Percentiles rank a stretch among this genome's conserved stretches.
Conservation (phyloP, 92 coral and sea anemone species). For the Palythoa caribaeorum region DNA sequence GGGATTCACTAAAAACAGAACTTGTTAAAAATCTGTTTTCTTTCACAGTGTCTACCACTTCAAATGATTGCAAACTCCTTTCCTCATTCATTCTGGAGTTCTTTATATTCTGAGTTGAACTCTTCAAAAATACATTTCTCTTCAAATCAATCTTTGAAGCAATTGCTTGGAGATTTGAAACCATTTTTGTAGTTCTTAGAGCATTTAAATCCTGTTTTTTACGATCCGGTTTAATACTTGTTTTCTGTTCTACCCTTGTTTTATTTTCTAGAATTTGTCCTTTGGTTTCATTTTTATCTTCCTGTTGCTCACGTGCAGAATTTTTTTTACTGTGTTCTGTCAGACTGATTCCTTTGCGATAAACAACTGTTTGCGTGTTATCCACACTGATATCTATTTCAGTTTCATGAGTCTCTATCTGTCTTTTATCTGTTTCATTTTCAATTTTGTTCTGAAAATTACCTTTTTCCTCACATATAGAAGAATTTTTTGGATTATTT, state of each 20-base stretch:
- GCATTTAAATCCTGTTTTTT: neutral
- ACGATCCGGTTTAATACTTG: neutral
- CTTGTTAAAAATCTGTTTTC: neutral
- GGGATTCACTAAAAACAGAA: neutral
- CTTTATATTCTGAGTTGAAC: neutral
- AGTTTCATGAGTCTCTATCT: neutral
- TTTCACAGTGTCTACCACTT: neutral
- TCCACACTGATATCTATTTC: neutral
- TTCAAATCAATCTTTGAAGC: constrained; percentile 14
- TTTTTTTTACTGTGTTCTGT: neutral
- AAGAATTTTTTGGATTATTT: neutral
- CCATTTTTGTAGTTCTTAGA: neutral
- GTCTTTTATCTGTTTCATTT: neutral
- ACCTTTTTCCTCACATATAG: neutral
- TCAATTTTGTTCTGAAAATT: neutral
- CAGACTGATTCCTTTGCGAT: neutral
- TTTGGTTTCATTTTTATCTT: neutral
- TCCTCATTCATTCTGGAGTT: neutral
- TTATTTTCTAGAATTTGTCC: neutral
- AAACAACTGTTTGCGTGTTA: too few species aligned
- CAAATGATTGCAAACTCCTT: neutral
- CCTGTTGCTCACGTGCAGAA: neutral
- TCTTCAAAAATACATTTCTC: neutral
- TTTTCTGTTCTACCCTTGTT: neutral
- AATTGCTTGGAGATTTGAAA: constrained; percentile 34